Base-by-base conservation (phyloP, 2,888 invertebrate genomes). In the Neoascia interrupta region DNA sequence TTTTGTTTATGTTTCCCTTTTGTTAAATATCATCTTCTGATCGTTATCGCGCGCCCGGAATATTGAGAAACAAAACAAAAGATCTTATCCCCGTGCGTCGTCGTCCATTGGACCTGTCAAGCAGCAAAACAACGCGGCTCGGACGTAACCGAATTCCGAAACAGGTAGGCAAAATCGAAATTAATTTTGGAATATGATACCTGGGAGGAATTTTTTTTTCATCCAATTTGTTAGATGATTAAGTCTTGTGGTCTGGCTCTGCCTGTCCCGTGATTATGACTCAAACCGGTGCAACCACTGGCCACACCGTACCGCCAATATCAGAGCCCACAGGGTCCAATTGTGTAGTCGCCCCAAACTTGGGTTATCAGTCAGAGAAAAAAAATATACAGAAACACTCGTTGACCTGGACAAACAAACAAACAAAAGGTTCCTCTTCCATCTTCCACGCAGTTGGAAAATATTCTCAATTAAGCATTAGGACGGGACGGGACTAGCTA, bases 41-140 rank as follows among this genome's bases (percentile, higher is more conserved):
- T 73, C 51, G 23, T 51, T 51, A 66, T 68, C 73, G 36, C 34
- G 23, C 28, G 28, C 45, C 36, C 60, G 60, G 51, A 74, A 68
- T 68, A 54, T 54, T 51, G 11, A 37, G 41, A 43, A 39, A 60
- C 23, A 53, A 58, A 66, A 73, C 18, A 56, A 43, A 51, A 51
- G 26, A 61, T 51, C 16, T 41, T n/a, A n/a, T n/a, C n/a, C n/a
- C n/a, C n/a, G n/a, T n/a, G n/a, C n/a, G n/a, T n/a, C n/a, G n/a
- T n/a, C n/a, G 51, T 43, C 51, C 28, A 56, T 15, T 13, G 13
- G 36, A 47, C 45, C 41, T 43, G 16, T 5, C 37, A n/a, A 18
- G 37, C 23, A 53, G 26, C 23, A 36, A 31, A 28, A 45, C 10
- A 23, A 43, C n/a, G n/a, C n/a, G n/a, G n/a, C n/a, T n/a, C 23